Percentiles rank a stretch among this genome's conserved stretches.
Evolutionary conservation across 2,888 invertebrate genomes (phyloP).

Genomic region (Sisyra nigra): DNA sequence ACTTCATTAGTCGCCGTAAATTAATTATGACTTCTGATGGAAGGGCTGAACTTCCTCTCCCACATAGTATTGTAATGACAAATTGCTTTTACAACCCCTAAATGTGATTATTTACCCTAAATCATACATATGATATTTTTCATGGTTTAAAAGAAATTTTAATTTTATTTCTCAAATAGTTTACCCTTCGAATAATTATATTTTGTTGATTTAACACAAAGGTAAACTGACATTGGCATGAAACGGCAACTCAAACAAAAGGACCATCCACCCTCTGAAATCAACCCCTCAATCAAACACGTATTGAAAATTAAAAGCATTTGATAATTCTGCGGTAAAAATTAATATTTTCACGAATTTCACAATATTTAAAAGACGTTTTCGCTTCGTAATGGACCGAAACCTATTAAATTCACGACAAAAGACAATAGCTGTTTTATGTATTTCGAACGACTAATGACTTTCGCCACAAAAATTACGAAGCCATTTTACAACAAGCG

Average conservation of each 20-base stretch:
- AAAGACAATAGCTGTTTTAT: no score
- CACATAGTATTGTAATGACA: constrained; percentile 12
- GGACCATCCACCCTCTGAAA: no score
- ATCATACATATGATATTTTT: no score
- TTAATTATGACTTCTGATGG: constrained; percentile 30
- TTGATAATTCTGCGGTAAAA: not conserved
- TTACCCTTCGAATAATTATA: no score
- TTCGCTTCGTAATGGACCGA: constrained; percentile 6
- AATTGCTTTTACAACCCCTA: constrained; percentile 1
- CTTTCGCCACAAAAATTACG: constrained; percentile 24
- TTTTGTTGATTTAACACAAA: no score
- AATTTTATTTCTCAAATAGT: no score
- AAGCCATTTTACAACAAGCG: constrained; percentile 22
- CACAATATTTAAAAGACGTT: constrained; percentile 4
- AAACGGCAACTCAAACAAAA: no score
- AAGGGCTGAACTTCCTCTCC: constrained; percentile 17
- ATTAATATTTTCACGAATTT: not conserved
- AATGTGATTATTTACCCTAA: no score
- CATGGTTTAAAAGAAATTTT: no score
- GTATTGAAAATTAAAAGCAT: no score
- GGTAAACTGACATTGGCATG: no score
- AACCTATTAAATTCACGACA: not conserved
- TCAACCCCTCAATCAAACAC: no score
- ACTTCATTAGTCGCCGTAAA: constrained; percentile 28
- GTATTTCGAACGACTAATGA: constrained; percentile 23